Percentiles rank a stretch among this genome's conserved stretches.
Evolutionary conservation across 2,888 invertebrate species (phyloP).

Genomic region (Siphonodentalium dalli): DNA sequence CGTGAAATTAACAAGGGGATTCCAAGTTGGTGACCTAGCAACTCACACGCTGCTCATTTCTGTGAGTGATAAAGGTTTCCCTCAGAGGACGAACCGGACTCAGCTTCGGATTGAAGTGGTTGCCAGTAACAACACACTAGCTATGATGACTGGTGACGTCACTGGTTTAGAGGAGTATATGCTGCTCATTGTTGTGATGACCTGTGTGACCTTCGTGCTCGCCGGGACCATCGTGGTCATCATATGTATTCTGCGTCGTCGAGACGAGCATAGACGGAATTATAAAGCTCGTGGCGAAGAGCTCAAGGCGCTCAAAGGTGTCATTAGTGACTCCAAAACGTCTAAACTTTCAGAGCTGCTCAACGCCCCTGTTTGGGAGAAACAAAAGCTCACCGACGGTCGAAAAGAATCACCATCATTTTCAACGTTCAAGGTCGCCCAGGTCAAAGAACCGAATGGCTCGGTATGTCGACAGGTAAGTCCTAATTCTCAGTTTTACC

Average conservation of each 20-base stretch:
- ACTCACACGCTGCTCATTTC: constrained; percentile 41
- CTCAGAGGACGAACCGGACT: constrained; percentile 35
- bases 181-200: constrained; percentile 44
- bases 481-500: too few relatives aligned
- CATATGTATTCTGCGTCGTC: constrained; percentile 43
- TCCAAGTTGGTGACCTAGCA: constrained; percentile 38
- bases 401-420: too few relatives aligned
- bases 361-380: too few relatives aligned
- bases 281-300: too few relatives aligned
- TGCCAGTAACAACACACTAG: constrained; percentile 39
- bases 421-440: too few relatives aligned
- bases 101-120: constrained; percentile 35
- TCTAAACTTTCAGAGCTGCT: too few relatives aligned
- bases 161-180: constrained; percentile 40
- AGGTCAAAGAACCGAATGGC: too few relatives aligned
- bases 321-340: too few relatives aligned
- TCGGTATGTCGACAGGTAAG: too few relatives aligned
- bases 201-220: constrained; percentile 42
- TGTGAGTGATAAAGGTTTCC: constrained; percentile 45
- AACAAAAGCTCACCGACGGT: too few relatives aligned
- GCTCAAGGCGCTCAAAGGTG: too few relatives aligned
- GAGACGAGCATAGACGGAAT: too few relatives aligned
- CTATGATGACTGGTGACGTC: constrained; percentile 14
- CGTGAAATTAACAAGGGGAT: constrained; percentile 49
- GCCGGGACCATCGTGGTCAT: constrained; percentile 43